These are phyloP conservation scores for Cliona cf. orientalis DNA, from an alignment of 37 sponge, comb jelly and placozoan genomes.

Conservation along the genomic window DNA sequence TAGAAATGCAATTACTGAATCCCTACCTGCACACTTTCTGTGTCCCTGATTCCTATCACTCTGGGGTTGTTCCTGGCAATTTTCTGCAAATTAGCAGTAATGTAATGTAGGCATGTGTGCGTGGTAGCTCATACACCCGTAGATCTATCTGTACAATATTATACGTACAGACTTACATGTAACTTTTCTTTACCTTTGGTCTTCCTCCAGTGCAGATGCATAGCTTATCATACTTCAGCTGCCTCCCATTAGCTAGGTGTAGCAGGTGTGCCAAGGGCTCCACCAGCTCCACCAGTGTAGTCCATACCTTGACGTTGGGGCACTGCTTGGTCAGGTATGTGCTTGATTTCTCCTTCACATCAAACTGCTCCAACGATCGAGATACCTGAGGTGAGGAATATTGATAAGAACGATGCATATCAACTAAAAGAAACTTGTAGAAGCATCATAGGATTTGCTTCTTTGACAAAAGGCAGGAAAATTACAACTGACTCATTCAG, in stretches of 20 bases:
- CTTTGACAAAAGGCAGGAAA: no score
- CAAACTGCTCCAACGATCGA: slow-evolving; percentile 74
- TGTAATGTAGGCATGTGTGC: neutral
- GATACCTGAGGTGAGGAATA: slow-evolving; percentile 36
- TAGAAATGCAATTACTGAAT: no score
- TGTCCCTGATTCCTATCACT: slow-evolving; percentile 95
- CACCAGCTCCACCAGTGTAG: neutral
- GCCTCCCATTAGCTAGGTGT: slow-evolving; percentile 32
- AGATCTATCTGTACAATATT: neutral
- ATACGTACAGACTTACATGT: neutral
- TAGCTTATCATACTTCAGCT: slow-evolving; percentile 78
- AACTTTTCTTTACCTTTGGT: slow-evolving; percentile 68
- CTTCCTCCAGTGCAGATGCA: slow-evolving; percentile 94
- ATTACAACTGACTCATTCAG: neutral
- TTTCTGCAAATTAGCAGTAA: slow-evolving; percentile 24
- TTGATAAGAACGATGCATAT: no score
- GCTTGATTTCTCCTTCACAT: slow-evolving; percentile 66
- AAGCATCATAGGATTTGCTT: no score
- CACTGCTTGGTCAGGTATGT: slow-evolving; percentile 51
- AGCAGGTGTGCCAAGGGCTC: slow-evolving; percentile 31
- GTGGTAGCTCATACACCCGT: no score
- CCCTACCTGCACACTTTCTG: slow-evolving; percentile 89
- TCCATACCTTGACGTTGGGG: slow-evolving; percentile 68
- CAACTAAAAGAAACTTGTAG: no score
- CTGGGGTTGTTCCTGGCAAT: slow-evolving; percentile 48